Conservation (phyloP, 2,113 vertebrate species). For the Clinocottus analis region DNA sequence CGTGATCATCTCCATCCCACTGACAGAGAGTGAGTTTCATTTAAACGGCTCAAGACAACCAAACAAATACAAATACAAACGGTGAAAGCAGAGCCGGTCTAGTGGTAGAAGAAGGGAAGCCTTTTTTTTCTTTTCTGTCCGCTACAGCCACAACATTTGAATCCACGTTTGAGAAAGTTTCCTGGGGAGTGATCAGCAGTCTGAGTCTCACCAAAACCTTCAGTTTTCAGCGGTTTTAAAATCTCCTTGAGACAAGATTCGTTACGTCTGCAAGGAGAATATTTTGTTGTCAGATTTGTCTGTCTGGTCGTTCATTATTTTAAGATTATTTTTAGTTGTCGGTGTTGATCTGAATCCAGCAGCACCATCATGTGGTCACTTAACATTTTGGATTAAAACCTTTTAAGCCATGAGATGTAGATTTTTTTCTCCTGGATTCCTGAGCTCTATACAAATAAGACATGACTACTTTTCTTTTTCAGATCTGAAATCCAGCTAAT, state of each 20-base stretch:
- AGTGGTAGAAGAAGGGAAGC: background rate
- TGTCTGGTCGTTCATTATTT: background rate
- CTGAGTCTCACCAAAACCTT: background rate
- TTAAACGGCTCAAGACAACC: background rate
- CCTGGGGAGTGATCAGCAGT: background rate
- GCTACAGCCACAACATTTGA: background rate
- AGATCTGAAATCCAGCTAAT: background rate
- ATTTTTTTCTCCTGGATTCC: too few relatives aligned
- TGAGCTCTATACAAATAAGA: background rate
- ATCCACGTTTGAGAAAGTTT: background rate
- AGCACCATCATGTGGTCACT: background rate
- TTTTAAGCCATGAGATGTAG: background rate
- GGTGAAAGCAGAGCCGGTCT: background rate
- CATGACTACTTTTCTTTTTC: background rate
- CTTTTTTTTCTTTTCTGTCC: background rate
- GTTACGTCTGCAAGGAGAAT: too few relatives aligned
- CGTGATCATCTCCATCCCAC: slow-evolving; percentile 97
- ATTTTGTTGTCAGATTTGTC: background rate
- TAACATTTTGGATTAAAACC: background rate
- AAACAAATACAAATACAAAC: background rate
- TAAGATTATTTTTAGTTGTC: background rate
- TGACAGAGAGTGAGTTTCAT: slow-evolving; percentile 93
- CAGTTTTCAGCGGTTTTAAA: background rate
- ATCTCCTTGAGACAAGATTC: background rate
- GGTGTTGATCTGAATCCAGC: background rate